A percentile compares a stretch with the other conserved stretches of the same genome.
These are phyloP conservation scores for Drosophila diplacantha DNA, from an alignment of 2,888 invertebrate species.

Conservation along the genomic window DNA sequence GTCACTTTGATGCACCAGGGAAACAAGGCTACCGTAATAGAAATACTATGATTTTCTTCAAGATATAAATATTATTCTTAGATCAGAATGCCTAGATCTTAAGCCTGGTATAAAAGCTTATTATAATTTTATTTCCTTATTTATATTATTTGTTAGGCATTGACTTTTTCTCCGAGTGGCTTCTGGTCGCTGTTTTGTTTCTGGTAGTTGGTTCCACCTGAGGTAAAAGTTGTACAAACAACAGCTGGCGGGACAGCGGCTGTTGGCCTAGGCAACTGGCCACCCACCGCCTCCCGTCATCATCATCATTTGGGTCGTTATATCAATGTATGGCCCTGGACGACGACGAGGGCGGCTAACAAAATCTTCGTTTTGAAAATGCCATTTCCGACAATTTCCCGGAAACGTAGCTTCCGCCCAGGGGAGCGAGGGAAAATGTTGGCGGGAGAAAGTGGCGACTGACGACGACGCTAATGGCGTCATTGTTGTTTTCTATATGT, in stretches of 20 bases:
- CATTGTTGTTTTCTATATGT: conserved; percentile 47
- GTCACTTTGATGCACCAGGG: not conserved
- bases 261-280: conserved; percentile 33
- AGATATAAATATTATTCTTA: not conserved
- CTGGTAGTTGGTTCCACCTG: conserved; percentile 41
- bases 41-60: not conserved
- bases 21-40: not conserved
- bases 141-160: not conserved
- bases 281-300: conserved; percentile 17
- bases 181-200: conserved; percentile 8
- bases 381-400: conserved; percentile 66
- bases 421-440: conserved; percentile 16
- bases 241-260: conserved; percentile 43
- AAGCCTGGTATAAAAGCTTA: too few species aligned
- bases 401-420: conserved; percentile 58
- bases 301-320: conserved; percentile 48
- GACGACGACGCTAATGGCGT: conserved; percentile 54
- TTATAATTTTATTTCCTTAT: too few species aligned
- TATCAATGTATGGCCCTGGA: conserved; percentile 46
- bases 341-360: conserved; percentile 25
- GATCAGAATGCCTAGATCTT: not conserved
- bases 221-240: conserved; percentile 51
- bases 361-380: conserved; percentile 53
- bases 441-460: conserved; percentile 35
- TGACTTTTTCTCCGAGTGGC: conserved; percentile 4